Evolutionary conservation across 1,140 invertebrate species (phyloP).

Genomic region (Leguminivora glycinivorella): DNA sequence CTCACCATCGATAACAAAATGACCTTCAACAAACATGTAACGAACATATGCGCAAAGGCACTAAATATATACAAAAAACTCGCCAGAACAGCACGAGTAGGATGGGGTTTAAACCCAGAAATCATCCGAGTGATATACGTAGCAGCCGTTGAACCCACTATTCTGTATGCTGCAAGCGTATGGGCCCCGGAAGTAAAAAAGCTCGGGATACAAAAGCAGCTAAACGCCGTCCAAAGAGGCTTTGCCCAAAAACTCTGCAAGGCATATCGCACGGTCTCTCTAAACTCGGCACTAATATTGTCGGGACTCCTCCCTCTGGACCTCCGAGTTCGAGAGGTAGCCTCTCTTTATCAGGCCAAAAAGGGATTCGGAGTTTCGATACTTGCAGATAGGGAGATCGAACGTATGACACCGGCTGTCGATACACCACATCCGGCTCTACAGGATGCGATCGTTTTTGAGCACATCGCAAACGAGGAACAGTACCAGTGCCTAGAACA

Average conservation of each 20-base stretch:
- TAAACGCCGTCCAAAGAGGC: constrained; percentile 7
- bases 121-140: not conserved
- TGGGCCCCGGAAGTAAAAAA: not conserved
- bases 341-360: too few relatives aligned
- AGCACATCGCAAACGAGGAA: too few relatives aligned
- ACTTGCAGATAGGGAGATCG: too few relatives aligned
- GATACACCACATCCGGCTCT: too few relatives aligned
- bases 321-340: too few relatives aligned
- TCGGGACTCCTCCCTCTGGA: too few relatives aligned
- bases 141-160: too few relatives aligned
- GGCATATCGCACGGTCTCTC: constrained; percentile 32
- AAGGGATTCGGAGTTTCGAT: too few relatives aligned
- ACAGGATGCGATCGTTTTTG: too few relatives aligned
- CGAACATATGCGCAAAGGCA: constrained; percentile 23
- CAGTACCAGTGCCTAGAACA: too few relatives aligned
- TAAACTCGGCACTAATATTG: constrained; percentile 32
- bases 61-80: constrained; percentile 22
- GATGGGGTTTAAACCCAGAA: constrained; percentile 26
- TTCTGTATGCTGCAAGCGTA: not conserved
- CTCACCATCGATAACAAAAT: too few relatives aligned
- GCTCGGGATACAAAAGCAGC: not conserved
- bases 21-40: constrained; percentile 29
- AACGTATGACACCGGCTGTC: too few relatives aligned
- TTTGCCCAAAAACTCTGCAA: constrained; percentile 33
- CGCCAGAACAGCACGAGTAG: constrained; percentile 14